Evolutionary conservation across 2,113 vertebrate species (phyloP), one percentile per base, ranked within the genome.

Genomic region (Lasiurus borealis): DNA sequence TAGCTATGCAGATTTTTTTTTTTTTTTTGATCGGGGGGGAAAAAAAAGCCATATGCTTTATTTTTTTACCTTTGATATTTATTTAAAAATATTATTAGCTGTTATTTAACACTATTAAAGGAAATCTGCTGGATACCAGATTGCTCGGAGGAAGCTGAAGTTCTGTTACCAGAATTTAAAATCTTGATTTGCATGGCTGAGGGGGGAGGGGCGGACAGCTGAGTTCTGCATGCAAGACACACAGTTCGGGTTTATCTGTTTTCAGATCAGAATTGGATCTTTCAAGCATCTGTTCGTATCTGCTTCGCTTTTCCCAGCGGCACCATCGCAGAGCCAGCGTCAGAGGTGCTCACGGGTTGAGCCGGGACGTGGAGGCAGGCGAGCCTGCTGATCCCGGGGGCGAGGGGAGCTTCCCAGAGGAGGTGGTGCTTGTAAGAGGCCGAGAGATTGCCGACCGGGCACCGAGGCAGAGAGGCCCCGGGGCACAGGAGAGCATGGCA

Each of bases 81-180:
- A 94, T 94, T 97, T 97, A 77, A 80, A 92, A 96, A 93, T 95
- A 93, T 93, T 90, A 85, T 95, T 97, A 93, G 78, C 94, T 92
- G 82, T 95, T 97, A 96, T 95, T 95, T 97, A 92, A 94, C 93
- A 92, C 94, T 94, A 95, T 96, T 86, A 95, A 90, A 85, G 25
- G 90, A 83, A 95, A 75, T 96, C 93, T 91, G 64, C 94, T 93
- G 88, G 96, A 95, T 95, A 95, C 96, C 96, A 97, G 96, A 95
- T 95, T 97, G 96, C 57, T 71, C 40, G 59, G 89, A 66, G 91
- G 88, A 86, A 94, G 71, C n/a, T 86, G 85, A 85, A 97, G 85
- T 95, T 95, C 88, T 95, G 54, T 88, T 92, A 75, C 83, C 73
- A 83, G 88, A 90, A 59, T 91, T 82, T 82, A 40, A 52, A 88